Conservation (phyloP, 1,140 invertebrate species). For the Drosophila varians region DNA sequence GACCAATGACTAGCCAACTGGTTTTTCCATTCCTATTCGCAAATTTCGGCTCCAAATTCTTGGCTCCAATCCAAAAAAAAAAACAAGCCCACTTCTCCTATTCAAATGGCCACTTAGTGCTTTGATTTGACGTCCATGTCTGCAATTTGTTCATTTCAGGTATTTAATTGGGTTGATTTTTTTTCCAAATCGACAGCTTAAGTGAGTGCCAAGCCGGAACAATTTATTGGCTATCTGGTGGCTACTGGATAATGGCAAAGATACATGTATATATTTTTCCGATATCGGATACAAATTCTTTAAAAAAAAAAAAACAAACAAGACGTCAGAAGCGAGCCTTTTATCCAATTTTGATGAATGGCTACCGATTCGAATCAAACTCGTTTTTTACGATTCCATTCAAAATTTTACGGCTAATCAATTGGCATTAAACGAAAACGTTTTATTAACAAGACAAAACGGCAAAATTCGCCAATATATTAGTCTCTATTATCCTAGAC, state of each 20-base stretch:
- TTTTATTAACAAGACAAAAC: background rate
- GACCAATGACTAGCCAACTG: no score
- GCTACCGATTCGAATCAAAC: background rate
- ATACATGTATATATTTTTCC: background rate
- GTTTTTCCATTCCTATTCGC: constrained; percentile 27
- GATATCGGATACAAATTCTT: background rate
- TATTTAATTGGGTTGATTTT: constrained; percentile 10
- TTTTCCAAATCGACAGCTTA: background rate
- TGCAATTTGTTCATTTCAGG: constrained; percentile 13
- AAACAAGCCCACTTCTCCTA: constrained; percentile 18
- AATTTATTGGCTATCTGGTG: background rate
- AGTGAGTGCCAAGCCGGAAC: background rate
- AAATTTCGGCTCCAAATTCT: constrained; percentile 16
- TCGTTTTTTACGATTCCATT: background rate
- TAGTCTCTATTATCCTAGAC: background rate
- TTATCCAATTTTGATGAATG: background rate
- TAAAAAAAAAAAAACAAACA: no score
- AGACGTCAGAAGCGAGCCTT: background rate
- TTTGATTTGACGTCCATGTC: background rate
- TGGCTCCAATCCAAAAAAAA: constrained; percentile 38
- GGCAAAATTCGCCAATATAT: background rate
- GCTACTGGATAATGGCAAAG: background rate
- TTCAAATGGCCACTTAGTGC: background rate
- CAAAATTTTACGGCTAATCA: constrained; percentile 3
- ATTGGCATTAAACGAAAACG: background rate